Conservation (phyloP, 2,888 invertebrate species). For the Branchellion lobata region DNA sequence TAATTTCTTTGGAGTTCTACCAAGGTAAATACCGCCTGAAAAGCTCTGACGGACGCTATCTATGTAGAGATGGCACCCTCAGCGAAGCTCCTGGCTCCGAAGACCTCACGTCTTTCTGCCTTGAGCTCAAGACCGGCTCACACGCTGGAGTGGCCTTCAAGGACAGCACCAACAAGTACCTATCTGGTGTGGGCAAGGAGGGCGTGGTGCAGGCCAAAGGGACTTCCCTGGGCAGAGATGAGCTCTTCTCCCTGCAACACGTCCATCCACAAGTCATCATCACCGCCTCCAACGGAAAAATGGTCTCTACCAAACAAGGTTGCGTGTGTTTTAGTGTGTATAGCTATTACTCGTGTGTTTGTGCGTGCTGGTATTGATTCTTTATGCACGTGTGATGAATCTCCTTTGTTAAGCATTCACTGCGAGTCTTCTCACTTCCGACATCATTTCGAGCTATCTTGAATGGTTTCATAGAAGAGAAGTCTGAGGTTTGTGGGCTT, state of each 20-base stretch:
- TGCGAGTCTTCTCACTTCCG: too few species aligned
- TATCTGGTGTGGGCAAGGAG: conserved; percentile 92
- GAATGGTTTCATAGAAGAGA: too few species aligned
- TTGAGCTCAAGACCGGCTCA: conserved; percentile 88
- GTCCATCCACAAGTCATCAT: conserved; percentile 92
- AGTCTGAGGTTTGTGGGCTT: too few species aligned
- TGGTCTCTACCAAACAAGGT: conserved; percentile 97
- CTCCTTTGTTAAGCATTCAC: background rate
- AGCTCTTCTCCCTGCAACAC: conserved; percentile 92
- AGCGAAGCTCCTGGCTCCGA: conserved; percentile 67
- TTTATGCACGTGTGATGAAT: background rate
- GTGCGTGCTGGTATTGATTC: background rate
- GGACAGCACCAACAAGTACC: conserved; percentile 79
- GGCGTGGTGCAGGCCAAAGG: conserved; percentile 90
- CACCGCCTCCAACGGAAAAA: conserved; percentile 86
- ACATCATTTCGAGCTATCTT: too few species aligned
- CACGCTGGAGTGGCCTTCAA: conserved; percentile 69
- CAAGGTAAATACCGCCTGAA: conserved; percentile 86
- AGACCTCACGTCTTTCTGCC: conserved; percentile 72
- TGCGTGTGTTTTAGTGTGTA: background rate
- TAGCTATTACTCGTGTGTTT: background rate
- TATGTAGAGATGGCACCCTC: conserved; percentile 63
- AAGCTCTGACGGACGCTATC: conserved; percentile 85
- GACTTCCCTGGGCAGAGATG: conserved; percentile 87
- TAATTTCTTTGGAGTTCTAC: conserved; percentile 86